These are phyloP conservation scores for Adelges cooleyi DNA, from an alignment of 1,140 invertebrate species.

Conservation along the genomic window DNA sequence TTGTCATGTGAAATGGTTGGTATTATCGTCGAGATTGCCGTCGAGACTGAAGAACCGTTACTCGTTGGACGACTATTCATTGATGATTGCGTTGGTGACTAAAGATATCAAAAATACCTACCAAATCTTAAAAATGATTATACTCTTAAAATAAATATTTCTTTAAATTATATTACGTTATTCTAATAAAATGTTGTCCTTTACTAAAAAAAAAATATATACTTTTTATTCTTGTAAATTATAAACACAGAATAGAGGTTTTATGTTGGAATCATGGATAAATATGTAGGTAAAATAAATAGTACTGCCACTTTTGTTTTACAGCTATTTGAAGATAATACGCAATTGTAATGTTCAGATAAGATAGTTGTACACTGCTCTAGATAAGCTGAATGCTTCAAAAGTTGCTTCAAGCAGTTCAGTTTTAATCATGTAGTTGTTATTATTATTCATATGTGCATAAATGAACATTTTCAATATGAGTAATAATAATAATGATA, in stretches of 20 bases:
- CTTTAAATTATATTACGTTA: too few species aligned
- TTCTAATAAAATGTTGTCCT: too few species aligned
- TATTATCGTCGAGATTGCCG: conserved; percentile 5
- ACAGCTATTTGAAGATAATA: background rate
- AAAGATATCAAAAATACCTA: too few species aligned
- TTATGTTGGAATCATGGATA: too few species aligned
- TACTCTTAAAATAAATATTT: too few species aligned
- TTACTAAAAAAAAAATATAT: too few species aligned
- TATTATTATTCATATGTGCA: background rate
- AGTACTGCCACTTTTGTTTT: background rate
- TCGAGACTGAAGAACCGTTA: conserved; percentile 27
- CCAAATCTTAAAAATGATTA: too few species aligned
- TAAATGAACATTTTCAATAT: background rate
- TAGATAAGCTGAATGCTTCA: conserved; percentile 14
- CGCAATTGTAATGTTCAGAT: conserved; percentile 17
- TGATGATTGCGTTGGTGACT: background rate
- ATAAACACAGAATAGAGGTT: background rate
- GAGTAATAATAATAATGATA: conserved; percentile 4
- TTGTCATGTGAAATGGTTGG: conserved; percentile 13
- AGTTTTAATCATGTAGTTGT: background rate
- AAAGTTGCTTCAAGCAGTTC: background rate
- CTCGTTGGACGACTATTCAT: conserved; percentile 10
- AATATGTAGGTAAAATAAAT: too few species aligned
- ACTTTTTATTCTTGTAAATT: background rate
- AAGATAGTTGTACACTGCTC: conserved; percentile 9